A percentile compares a stretch with the other conserved stretches of the same genome.
These are phyloP conservation scores for Delia radicum DNA, from an alignment of 1,140 invertebrate genomes.

Conservation along the genomic window DNA sequence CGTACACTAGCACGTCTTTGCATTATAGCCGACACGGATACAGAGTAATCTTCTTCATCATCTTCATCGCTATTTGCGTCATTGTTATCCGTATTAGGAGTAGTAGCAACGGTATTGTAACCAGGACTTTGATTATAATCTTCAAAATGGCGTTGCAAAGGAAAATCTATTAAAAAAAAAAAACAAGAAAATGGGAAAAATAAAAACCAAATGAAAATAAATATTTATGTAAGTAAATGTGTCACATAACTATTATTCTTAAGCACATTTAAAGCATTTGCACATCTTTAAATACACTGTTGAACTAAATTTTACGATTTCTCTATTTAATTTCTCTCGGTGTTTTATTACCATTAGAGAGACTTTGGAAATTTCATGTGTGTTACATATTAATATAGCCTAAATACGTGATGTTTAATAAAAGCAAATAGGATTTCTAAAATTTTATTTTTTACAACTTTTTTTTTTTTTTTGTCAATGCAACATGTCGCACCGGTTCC, in stretches of 20 bases:
- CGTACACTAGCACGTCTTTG: slow-evolving; percentile 69
- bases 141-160: slow-evolving; percentile 17
- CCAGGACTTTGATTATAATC: background rate
- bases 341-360: background rate
- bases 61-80: slow-evolving; percentile 28
- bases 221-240: too few relatives aligned
- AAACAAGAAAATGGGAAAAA: background rate
- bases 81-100: background rate
- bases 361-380: background rate
- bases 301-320: background rate
- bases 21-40: slow-evolving; percentile 77
- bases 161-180: slow-evolving; percentile 17
- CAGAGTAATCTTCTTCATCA: slow-evolving; percentile 76
- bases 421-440: background rate
- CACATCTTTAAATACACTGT: too few relatives aligned
- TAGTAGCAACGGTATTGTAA: background rate
- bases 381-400: slow-evolving; percentile 13
- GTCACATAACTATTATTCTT: too few relatives aligned
- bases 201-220: too few relatives aligned
- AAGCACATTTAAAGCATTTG: too few relatives aligned
- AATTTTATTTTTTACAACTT: background rate
- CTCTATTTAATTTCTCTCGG: background rate
- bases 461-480: too few relatives aligned
- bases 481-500: too few relatives aligned
- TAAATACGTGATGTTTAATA: background rate